Evolutionary conservation across 2,113 vertebrate genomes (phyloP).

Genomic region (Condylura cristata): DNA sequence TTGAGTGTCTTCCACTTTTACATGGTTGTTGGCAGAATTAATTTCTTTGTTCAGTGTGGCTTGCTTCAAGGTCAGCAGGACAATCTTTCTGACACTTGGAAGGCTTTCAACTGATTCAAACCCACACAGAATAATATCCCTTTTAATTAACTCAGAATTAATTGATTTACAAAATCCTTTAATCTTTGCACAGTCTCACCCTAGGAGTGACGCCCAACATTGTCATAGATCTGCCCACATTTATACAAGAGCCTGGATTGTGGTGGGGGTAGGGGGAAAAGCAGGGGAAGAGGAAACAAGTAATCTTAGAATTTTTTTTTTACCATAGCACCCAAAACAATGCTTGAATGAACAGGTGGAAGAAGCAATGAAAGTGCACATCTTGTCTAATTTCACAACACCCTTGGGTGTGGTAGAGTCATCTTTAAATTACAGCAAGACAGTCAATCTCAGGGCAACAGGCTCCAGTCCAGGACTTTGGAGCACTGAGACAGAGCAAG

Average conservation of each 20-base stretch:
- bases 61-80: background rate
- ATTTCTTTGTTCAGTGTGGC: background rate
- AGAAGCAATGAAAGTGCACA: background rate
- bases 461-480: background rate
- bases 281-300: no score
- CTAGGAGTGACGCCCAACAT: background rate
- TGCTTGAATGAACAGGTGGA: background rate
- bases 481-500: background rate
- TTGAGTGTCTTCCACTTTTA: background rate
- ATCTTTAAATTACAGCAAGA: background rate
- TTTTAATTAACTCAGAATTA: conserved; percentile 4
- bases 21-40: background rate
- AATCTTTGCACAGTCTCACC: background rate
- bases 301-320: background rate
- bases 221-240: background rate
- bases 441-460: background rate
- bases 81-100: background rate
- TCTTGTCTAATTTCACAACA: background rate
- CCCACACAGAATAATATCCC: background rate
- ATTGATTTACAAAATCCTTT: background rate
- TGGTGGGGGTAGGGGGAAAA: no score
- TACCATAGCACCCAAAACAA: background rate
- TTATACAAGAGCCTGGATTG: background rate
- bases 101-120: background rate
- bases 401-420: background rate